Conservation (phyloP, 2,888 invertebrate genomes). For the Drosophila acutilabella region DNA sequence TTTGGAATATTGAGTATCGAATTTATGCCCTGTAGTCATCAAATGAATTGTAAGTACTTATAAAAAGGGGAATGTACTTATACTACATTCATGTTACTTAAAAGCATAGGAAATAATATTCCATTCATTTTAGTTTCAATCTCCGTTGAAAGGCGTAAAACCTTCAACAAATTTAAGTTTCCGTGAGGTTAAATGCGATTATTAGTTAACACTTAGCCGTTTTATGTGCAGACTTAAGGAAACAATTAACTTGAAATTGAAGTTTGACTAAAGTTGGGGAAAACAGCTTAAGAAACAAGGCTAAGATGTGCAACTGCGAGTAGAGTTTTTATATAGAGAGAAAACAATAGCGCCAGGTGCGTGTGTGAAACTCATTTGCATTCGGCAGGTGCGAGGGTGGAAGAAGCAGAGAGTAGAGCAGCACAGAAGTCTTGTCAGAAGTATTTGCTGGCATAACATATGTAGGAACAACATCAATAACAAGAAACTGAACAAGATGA, state of each 20-base stretch:
- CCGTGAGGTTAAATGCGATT: background rate
- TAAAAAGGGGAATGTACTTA: too few relatives aligned
- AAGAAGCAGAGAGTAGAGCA: too few relatives aligned
- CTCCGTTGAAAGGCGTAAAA: too few relatives aligned
- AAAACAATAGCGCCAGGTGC: slow-evolving; percentile 37
- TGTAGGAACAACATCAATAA: slow-evolving; percentile 32
- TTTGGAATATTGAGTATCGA: slow-evolving; percentile 5
- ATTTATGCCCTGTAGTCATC: background rate
- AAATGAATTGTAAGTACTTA: background rate
- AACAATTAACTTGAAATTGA: slow-evolving; percentile 12
- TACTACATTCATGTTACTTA: too few relatives aligned
- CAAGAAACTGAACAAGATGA: slow-evolving; percentile 15
- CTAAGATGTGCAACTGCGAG: slow-evolving; percentile 1
- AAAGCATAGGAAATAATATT: too few relatives aligned
- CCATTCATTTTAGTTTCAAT: too few relatives aligned
- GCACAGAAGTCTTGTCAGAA: slow-evolving; percentile 3
- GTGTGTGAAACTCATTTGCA: slow-evolving; percentile 67
- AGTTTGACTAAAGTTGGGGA: slow-evolving; percentile 12
- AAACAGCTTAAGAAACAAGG: slow-evolving; percentile 9
- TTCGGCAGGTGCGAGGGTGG: slow-evolving; percentile 35
- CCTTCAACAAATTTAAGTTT: too few relatives aligned
- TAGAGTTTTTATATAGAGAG: background rate
- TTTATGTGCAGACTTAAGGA: slow-evolving; percentile 3
- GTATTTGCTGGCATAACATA: slow-evolving; percentile 37
- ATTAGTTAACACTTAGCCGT: background rate